A percentile compares a stretch with the other conserved stretches of the same genome.
These are phyloP conservation scores for Phallusia fumigata DNA, from an alignment of 23 tunicate genomes.

Conservation along the genomic window DNA sequence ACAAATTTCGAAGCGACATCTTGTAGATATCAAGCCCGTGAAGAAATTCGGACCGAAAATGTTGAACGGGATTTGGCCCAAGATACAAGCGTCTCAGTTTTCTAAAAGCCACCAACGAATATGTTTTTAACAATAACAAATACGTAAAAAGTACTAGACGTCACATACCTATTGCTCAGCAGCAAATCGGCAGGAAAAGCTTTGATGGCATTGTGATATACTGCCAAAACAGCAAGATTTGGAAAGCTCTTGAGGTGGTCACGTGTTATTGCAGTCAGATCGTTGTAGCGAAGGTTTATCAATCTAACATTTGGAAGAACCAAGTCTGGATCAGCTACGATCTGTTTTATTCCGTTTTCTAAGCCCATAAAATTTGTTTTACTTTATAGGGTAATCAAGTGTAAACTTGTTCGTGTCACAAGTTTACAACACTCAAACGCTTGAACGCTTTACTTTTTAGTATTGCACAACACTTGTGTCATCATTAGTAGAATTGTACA, in stretches of 20 bases:
- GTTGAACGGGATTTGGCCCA: constrained; percentile 69
- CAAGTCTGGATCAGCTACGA: neutral
- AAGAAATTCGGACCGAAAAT: constrained; percentile 37
- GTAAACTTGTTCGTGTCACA: too few relatives aligned
- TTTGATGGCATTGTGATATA: constrained; percentile 41
- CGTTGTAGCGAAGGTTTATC: constrained; percentile 26
- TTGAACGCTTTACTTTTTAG: too few relatives aligned
- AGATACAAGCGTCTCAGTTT: constrained; percentile 40
- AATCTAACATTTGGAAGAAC: constrained; percentile 10
- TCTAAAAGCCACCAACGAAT: constrained; percentile 12
- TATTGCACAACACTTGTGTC: too few relatives aligned
- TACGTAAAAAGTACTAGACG: too few relatives aligned
- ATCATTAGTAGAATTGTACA: too few relatives aligned
- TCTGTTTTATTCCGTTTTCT: constrained; percentile 32
- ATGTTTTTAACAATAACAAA: neutral
- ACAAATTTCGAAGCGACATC: constrained; percentile 58
- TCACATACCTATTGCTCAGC: constrained; percentile 42
- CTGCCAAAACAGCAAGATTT: constrained; percentile 22
- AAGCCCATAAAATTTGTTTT: neutral
- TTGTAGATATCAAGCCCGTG: constrained; percentile 26
- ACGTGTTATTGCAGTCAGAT: constrained; percentile 24
- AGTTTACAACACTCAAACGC: too few relatives aligned
- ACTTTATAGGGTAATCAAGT: neutral
- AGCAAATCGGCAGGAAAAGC: constrained; percentile 37
- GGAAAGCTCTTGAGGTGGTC: constrained; percentile 54